phyloP scores from a whole-genome alignment of 2,113 vertebrate genomes.

The Charadrius vociferus region DNA sequence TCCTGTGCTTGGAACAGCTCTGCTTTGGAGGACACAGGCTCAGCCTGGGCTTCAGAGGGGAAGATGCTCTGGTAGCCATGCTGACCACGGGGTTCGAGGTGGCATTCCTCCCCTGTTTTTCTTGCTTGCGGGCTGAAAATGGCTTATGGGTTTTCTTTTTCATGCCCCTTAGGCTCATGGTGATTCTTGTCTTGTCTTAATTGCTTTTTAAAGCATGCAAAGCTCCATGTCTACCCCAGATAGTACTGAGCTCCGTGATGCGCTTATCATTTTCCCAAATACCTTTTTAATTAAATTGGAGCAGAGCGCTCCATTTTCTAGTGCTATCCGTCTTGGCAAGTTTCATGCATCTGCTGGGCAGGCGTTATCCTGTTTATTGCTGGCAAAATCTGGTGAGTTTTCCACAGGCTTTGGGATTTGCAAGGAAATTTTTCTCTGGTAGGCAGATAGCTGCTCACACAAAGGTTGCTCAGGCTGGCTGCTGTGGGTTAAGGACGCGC shows the following conservation, averaged over 20 bases:
- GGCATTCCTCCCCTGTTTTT: neutral
- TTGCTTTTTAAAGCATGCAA: neutral
- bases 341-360: neutral
- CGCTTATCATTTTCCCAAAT: slow-evolving; percentile 17
- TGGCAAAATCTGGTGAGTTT: neutral
- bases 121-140: neutral
- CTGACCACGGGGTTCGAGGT: neutral
- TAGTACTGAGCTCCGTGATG: neutral
- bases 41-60: neutral
- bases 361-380: neutral
- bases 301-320: neutral
- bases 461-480: neutral
- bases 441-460: neutral
- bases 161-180: neutral
- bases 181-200: neutral
- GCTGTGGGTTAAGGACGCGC: neutral
- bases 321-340: neutral
- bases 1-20: neutral
- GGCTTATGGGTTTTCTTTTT: neutral
- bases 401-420: neutral
- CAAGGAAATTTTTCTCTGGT: neutral
- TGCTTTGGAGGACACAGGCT: neutral
- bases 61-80: neutral
- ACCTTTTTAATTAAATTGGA: slow-evolving; percentile 42
- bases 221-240: neutral